Base-by-base conservation (phyloP, 1,140 invertebrate genomes). In the Sesamia nonagrioides region DNA sequence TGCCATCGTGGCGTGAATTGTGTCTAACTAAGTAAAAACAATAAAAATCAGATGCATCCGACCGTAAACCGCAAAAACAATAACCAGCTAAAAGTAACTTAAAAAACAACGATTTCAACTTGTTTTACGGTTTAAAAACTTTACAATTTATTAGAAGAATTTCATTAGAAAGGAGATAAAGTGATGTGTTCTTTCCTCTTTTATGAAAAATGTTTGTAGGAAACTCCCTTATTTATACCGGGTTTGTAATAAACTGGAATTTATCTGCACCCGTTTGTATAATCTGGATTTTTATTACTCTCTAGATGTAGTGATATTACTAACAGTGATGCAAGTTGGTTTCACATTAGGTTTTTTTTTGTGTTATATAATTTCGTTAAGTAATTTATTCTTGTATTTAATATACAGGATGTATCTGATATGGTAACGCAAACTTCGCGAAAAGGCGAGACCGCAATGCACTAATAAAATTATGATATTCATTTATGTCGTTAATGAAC, bases 241-340 rank as follows among this genome's bases (percentile, higher is more conserved):
- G 13, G 37, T 58, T 73, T 73, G 52, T 73, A 73, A 73, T 73
- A 73, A 73, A 73, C 17, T 73, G 71, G 54, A 58, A 58, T 73
- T 73, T 73, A 73, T 73, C 37, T 60, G 45, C 54, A 50, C 54
- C 18, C 15, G 52, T 15, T 50, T 45, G 35, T 60, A 73, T 73
- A 73, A 73, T 73, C 71, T 73, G 71, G 71, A 73, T 73, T 73
- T 73, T 73, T 73, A 73, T 73, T 73, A 58, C 52, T 58, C 71
- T 11, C 9, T 60, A 37, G 13, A 6, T 7, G 18, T 8, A 60
- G 71, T 58, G 11, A n/a, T 35, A 11, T 54, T 54, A 15, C 35
- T 37, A 11, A 40, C 71, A 37, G 68, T 71, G 6, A 27, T 17
- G 4, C 27, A 52, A 71, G 9, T 52, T 54, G 6, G 48, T 54